Percentiles rank a stretch among this genome's conserved stretches.
Evolutionary conservation across 2,797 vertebrate species (phyloP).

Genomic region (Scarus forsteni): DNA sequence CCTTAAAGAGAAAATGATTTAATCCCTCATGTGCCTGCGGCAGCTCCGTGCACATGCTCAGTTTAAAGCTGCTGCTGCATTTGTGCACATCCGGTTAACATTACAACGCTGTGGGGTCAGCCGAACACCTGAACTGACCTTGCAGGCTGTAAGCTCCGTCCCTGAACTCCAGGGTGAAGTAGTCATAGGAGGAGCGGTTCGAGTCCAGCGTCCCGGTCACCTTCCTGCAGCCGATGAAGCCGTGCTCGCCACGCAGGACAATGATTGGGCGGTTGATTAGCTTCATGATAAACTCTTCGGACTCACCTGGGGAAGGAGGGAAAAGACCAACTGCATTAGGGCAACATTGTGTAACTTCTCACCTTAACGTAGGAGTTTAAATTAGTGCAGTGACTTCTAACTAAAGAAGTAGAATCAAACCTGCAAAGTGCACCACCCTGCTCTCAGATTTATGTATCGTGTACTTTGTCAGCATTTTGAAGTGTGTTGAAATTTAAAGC

Average conservation of each 20-base stretch:
- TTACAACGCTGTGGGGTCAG: neutral
- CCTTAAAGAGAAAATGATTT: conserved; percentile 29
- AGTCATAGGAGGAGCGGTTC: conserved; percentile 96
- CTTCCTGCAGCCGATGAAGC: conserved; percentile 98
- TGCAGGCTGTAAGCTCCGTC: conserved; percentile 96
- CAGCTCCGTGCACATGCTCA: conserved; percentile 3
- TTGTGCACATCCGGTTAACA: neutral
- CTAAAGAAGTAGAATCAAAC: no score
- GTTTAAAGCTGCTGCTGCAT: neutral
- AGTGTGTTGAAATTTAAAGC: no score
- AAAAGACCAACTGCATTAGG: neutral
- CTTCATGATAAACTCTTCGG: conserved; percentile 97
- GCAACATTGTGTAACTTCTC: no score
- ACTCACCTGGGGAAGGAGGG: conserved; percentile 83
- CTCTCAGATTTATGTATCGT: no score
- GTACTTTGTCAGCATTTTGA: no score
- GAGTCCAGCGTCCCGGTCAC: conserved; percentile 96
- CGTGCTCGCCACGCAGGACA: conserved; percentile 95
- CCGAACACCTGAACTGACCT: conserved; percentile 75
- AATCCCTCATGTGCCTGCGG: conserved; percentile 40
- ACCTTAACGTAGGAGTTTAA: no score
- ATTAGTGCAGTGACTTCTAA: no score
- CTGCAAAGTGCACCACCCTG: no score
- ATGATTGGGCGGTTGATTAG: conserved; percentile 98
- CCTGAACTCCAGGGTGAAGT: conserved; percentile 94